These are phyloP conservation scores for Zaprionus ornatus DNA, from an alignment of 1,140 invertebrate genomes.

Conservation along the genomic window DNA sequence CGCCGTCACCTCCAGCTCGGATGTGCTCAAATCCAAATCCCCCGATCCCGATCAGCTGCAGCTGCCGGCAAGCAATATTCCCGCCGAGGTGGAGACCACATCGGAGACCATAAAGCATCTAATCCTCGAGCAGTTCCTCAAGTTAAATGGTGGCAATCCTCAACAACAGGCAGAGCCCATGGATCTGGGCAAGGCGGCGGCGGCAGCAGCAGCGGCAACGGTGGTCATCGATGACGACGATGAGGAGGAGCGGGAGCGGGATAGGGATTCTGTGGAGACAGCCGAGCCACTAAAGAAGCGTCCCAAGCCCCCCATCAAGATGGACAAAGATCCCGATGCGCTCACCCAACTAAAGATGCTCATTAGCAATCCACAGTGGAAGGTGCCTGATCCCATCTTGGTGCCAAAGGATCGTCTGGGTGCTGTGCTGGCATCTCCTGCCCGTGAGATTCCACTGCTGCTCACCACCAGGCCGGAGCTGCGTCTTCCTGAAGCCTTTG, in stretches of 20 bases:
- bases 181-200: slow-evolving; percentile 85
- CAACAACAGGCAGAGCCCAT: slow-evolving; percentile 86
- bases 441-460: slow-evolving; percentile 90
- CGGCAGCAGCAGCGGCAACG: slow-evolving; percentile 81
- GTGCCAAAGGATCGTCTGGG: slow-evolving; percentile 90
- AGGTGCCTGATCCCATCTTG: slow-evolving; percentile 91
- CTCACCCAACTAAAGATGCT: slow-evolving; percentile 89
- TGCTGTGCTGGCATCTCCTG: slow-evolving; percentile 89
- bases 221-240: slow-evolving; percentile 79
- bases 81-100: slow-evolving; percentile 71
- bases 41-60: slow-evolving; percentile 57
- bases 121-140: slow-evolving; percentile 80
- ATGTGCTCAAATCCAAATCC: slow-evolving; percentile 67
- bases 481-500: slow-evolving; percentile 88
- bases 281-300: slow-evolving; percentile 86
- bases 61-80: slow-evolving; percentile 66
- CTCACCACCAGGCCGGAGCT: slow-evolving; percentile 89
- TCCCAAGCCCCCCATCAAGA: slow-evolving; percentile 61
- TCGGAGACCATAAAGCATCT: slow-evolving; percentile 81
- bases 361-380: slow-evolving; percentile 88
- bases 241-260: slow-evolving; percentile 84
- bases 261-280: slow-evolving; percentile 80
- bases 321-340: slow-evolving; percentile 86
- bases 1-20: slow-evolving; percentile 77
- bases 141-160: slow-evolving; percentile 62